Evolutionary conservation across 2,113 vertebrate genomes (phyloP).

Genomic region (Tichodroma muraria): DNA sequence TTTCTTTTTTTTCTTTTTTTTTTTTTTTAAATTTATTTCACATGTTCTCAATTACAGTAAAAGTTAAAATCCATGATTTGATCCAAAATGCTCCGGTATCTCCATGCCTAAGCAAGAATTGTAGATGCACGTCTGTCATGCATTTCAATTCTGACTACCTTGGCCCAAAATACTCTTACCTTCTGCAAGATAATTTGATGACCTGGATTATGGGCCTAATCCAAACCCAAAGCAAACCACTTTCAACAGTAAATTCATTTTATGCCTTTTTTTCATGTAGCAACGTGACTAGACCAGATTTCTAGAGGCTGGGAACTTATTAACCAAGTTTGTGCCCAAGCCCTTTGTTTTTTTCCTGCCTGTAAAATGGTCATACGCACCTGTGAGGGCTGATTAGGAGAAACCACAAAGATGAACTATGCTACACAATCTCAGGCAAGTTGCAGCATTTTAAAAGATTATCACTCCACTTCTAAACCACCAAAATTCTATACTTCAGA

Average conservation of each 20-base stretch:
- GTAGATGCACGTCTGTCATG: neutral
- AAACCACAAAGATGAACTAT: conserved; percentile 7
- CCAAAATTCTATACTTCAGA: neutral
- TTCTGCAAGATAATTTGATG: neutral
- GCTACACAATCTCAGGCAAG: conserved; percentile 1
- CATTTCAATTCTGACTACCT: neutral
- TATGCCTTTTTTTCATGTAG: neutral
- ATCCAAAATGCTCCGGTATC: neutral
- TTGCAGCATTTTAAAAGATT: conserved; percentile 20
- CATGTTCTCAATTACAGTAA: neutral
- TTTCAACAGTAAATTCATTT: neutral
- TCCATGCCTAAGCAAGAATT: neutral
- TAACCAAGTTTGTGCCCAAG: neutral
- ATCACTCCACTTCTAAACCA: neutral
- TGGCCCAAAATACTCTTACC: neutral
- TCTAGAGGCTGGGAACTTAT: neutral
- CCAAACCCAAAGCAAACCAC: conserved; percentile 12
- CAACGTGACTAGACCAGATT: neutral
- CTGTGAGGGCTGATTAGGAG: neutral
- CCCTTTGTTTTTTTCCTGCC: neutral
- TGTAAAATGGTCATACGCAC: neutral
- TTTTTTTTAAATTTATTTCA: neutral
- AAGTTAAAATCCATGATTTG: neutral
- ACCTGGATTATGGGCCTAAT: conserved; percentile 26
- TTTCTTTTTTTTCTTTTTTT: too few species aligned